Evolutionary conservation across 2,888 invertebrate genomes (phyloP).

Genomic region (Dicycla oo): DNA sequence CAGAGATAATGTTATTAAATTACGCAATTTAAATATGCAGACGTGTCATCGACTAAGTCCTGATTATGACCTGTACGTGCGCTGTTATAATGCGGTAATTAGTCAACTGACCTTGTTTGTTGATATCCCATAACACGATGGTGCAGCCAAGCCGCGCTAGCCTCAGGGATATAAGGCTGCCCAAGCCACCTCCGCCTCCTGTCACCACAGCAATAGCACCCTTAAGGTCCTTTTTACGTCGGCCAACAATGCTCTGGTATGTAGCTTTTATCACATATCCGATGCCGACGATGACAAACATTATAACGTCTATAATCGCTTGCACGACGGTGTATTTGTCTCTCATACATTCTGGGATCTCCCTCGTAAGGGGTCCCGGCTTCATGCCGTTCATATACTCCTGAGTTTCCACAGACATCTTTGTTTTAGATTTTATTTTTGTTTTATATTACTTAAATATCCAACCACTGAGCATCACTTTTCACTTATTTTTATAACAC

Average conservation of each 20-base stretch:
- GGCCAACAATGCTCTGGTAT: slow-evolving; percentile 91
- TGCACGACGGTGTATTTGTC: slow-evolving; percentile 88
- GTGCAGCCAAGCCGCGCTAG: slow-evolving; percentile 94
- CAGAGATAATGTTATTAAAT: slow-evolving; percentile 28
- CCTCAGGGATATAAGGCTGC: slow-evolving; percentile 93
- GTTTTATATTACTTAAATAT: slow-evolving; percentile 21
- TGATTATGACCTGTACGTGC: slow-evolving; percentile 60
- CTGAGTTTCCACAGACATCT: slow-evolving; percentile 82
- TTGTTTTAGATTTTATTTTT: slow-evolving; percentile 35
- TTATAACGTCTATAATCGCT: slow-evolving; percentile 89
- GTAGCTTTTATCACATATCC: slow-evolving; percentile 90
- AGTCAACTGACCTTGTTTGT: slow-evolving; percentile 92
- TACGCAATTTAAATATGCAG: slow-evolving; percentile 32
- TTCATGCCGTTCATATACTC: slow-evolving; percentile 85
- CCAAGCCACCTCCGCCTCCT: slow-evolving; percentile 96
- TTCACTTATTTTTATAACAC: slow-evolving; percentile 53
- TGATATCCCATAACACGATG: slow-evolving; percentile 97
- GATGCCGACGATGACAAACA: slow-evolving; percentile 87
- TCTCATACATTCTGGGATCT: slow-evolving; percentile 88
- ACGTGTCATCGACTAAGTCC: slow-evolving; percentile 58
- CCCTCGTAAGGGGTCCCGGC: slow-evolving; percentile 85
- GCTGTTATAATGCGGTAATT: slow-evolving; percentile 49
- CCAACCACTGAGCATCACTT: slow-evolving; percentile 75
- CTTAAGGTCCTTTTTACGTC: slow-evolving; percentile 92
- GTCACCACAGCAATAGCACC: slow-evolving; percentile 96